These are phyloP conservation scores for Tadarida brasiliensis DNA, from an alignment of 2,797 vertebrate genomes.

Conservation along the genomic window DNA sequence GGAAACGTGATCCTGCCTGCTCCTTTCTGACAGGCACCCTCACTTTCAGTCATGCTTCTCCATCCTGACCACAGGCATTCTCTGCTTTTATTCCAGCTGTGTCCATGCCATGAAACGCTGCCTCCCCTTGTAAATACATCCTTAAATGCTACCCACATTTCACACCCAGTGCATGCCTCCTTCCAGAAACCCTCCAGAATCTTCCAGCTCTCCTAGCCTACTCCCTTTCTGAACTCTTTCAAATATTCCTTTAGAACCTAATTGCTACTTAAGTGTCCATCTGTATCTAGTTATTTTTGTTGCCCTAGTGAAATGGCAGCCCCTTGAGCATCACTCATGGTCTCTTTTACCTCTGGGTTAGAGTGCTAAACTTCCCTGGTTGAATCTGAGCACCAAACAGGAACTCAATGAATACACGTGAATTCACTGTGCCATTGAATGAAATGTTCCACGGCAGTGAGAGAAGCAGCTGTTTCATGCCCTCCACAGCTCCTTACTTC, in stretches of 20 bases:
- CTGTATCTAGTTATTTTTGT: not conserved
- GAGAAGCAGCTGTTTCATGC: not conserved
- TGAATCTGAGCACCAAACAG: not conserved
- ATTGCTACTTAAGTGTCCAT: not conserved
- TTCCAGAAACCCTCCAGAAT: conserved; percentile 33
- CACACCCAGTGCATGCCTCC: not conserved
- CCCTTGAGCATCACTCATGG: not conserved
- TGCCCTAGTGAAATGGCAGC: conserved; percentile 40
- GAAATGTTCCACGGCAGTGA: not conserved
- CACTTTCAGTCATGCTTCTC: not conserved
- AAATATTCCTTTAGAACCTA: conserved; percentile 12
- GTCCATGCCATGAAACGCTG: rapidly evolving
- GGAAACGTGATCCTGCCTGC: not conserved
- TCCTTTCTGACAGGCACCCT: not conserved
- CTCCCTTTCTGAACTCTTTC: not conserved
- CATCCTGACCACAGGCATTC: not conserved
- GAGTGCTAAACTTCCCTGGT: not conserved
- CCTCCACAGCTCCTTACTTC: not conserved
- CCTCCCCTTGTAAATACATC: not conserved
- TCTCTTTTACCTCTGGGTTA: not conserved
- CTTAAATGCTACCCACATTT: not conserved
- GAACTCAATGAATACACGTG: not conserved
- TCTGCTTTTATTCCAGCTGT: not conserved
- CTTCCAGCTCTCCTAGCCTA: not conserved
- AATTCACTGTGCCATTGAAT: not conserved